Evolutionary conservation across 92 coral and sea anemone species (phyloP), one percentile per base, ranked within the genome.

Genomic region (Metridium senile): DNA sequence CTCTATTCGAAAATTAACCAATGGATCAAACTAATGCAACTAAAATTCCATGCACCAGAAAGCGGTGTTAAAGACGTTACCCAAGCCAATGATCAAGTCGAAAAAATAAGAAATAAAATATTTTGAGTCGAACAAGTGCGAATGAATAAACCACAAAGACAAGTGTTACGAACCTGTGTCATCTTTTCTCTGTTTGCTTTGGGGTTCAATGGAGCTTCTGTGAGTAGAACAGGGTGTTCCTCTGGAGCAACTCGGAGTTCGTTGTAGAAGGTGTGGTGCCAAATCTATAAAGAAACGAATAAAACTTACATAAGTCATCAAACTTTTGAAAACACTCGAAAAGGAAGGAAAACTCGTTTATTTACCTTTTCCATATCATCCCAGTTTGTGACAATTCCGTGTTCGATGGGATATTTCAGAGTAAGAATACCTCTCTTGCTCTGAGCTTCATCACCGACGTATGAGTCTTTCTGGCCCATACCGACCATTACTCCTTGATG

Each of bases 401-500:
- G 98, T 87, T 94, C 98, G 77, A 94, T 94, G 82, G 98, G 98
- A 76, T 94, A 94, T 89, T 94, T 94, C 88, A 94, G 92, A 31
- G 98, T 92, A 72, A 94, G 89, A 71, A 94, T 94, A 86, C 98
- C 98, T 86, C 98, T 90, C 74, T 94, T 94, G 93, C 98, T 94
- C 74, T 94, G 98, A 30, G 98, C 98, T 70, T 94, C 98, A 82
- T 94, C 98, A 66, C 98, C 98, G 78, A 94, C 98, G 81, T 94
- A 94, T 74, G 98, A 94, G 83, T 94, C 98, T 49, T 94, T 94
- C 89, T 94, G 98, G 74, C 97, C 98, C 98, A 94, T 94, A 86
- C 98, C 98, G 80, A 94, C 98, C 98, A 94, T 94, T 70, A 94
- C 98, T 53, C 98, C 98, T 89, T 94, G 98, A 86, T 94, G 98